These are phyloP conservation scores for Potorous gilbertii DNA, from an alignment of 2,797 vertebrate species.

Conservation along the genomic window DNA sequence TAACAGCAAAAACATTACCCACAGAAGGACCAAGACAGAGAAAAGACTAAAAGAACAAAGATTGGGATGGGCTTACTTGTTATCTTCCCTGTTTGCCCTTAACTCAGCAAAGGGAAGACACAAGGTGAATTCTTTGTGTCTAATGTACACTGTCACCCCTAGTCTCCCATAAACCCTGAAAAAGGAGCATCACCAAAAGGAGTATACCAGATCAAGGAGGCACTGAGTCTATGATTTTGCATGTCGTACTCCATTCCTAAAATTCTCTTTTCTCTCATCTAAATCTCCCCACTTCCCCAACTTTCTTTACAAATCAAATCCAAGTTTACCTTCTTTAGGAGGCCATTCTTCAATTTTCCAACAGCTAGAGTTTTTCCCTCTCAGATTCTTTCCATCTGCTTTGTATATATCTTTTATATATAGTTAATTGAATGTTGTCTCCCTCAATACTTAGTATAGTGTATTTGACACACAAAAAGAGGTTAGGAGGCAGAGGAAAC, in stretches of 20 bases:
- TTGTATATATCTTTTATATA: not conserved
- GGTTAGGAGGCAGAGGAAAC: not conserved
- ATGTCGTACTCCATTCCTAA: not conserved
- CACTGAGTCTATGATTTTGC: not conserved
- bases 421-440: not conserved
- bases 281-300: not conserved
- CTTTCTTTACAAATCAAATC: not conserved
- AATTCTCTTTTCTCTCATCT: too few species aligned
- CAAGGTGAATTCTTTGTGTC: not conserved
- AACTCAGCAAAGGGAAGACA: not conserved
- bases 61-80: constrained; percentile 36
- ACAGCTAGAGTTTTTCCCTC: not conserved
- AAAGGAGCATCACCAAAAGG: constrained; percentile 12
- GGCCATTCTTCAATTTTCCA: not conserved
- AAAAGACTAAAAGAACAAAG: constrained; percentile 35
- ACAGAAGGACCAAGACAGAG: constrained; percentile 49
- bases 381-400: not conserved
- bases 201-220: not conserved
- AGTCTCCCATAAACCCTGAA: not conserved
- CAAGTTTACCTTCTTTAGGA: not conserved
- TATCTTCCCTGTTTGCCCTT: constrained; percentile 10
- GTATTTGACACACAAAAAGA: not conserved
- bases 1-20: constrained; percentile 21
- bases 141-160: not conserved
- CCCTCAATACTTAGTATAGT: not conserved